Evolutionary conservation across 2,888 invertebrate genomes (phyloP).

Genomic region (Pomacea canaliculata): DNA sequence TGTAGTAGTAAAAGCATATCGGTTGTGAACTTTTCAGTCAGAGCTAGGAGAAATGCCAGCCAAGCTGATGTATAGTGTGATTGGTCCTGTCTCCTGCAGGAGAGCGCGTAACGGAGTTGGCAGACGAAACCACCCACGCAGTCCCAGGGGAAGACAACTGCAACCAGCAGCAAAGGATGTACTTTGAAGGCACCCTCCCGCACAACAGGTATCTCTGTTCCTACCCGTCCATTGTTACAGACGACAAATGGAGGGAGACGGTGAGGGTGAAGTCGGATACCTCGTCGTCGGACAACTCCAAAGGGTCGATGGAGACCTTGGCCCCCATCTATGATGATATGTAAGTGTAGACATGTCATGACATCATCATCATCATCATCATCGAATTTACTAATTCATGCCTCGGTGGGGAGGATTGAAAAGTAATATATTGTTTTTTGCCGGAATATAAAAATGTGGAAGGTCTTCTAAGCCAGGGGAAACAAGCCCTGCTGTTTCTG

Average conservation of each 20-base stretch:
- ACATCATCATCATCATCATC: background rate
- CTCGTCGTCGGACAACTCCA: slow-evolving; percentile 15
- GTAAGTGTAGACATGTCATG: background rate
- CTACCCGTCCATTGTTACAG: slow-evolving; percentile 15
- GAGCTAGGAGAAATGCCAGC: too few species aligned
- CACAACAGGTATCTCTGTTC: background rate
- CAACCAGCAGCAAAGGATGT: slow-evolving; percentile 12
- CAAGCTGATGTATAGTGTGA: too few species aligned
- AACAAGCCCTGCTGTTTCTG: too few species aligned
- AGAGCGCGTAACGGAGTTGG: slow-evolving; percentile 16
- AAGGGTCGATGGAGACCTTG: slow-evolving; percentile 19
- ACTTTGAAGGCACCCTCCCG: too few species aligned
- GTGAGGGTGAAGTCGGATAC: slow-evolving; percentile 19
- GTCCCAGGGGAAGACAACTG: slow-evolving; percentile 12
- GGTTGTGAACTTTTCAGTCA: too few species aligned
- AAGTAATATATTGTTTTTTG: too few species aligned
- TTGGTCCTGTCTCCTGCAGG: background rate
- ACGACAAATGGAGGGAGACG: slow-evolving; percentile 16
- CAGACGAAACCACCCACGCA: slow-evolving; percentile 9
- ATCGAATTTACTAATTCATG: too few species aligned
- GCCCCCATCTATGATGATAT: slow-evolving; percentile 8
- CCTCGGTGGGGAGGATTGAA: too few species aligned
- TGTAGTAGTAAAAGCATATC: fast-evolving
- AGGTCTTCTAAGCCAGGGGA: too few species aligned
- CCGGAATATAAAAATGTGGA: too few species aligned